Conservation (phyloP, 2,888 invertebrate genomes). For the Netelia fuscicornis region DNA sequence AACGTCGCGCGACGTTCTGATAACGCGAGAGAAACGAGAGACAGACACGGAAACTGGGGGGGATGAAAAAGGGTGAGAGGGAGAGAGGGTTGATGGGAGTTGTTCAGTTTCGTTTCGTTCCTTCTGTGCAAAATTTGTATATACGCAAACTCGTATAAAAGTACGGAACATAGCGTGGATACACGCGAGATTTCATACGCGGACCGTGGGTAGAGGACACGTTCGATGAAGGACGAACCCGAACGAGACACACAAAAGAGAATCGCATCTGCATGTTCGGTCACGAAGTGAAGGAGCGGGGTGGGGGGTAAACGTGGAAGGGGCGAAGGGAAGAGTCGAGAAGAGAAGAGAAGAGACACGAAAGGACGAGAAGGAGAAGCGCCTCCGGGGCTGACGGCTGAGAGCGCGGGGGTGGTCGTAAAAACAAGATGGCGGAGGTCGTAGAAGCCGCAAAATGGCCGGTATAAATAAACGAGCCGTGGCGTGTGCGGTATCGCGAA, state of each 20-base stretch:
- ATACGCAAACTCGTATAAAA: neutral
- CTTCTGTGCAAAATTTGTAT: neutral
- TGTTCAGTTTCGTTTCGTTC: constrained; percentile 13
- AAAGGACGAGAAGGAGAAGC: constrained; percentile 47
- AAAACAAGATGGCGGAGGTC: constrained; percentile 81
- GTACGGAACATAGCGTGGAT: neutral
- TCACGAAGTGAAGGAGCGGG: neutral
- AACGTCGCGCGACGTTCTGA: constrained; percentile 28
- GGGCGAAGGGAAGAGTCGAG: too few relatives aligned
- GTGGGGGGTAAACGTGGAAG: constrained; percentile 8
- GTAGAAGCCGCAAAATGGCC: constrained; percentile 80
- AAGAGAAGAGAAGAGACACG: constrained; percentile 3
- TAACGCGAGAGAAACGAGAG: constrained; percentile 27
- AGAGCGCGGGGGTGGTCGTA: constrained; percentile 76
- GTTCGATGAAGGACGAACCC: constrained; percentile 70
- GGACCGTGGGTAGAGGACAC: constrained; percentile 1
- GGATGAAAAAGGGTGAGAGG: constrained; percentile 16
- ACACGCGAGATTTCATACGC: constrained; percentile 25
- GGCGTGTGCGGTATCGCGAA: constrained; percentile 53
- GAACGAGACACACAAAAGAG: constrained; percentile 68
- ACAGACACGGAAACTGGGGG: constrained; percentile 32
- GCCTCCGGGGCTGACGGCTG: constrained; percentile 57
- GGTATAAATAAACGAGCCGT: constrained; percentile 80
- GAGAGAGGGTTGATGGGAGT: neutral
- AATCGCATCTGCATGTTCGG: constrained; percentile 76